These are phyloP conservation scores for Peromyscus leucopus DNA, from an alignment of 2,113 vertebrate species.

Conservation along the genomic window DNA sequence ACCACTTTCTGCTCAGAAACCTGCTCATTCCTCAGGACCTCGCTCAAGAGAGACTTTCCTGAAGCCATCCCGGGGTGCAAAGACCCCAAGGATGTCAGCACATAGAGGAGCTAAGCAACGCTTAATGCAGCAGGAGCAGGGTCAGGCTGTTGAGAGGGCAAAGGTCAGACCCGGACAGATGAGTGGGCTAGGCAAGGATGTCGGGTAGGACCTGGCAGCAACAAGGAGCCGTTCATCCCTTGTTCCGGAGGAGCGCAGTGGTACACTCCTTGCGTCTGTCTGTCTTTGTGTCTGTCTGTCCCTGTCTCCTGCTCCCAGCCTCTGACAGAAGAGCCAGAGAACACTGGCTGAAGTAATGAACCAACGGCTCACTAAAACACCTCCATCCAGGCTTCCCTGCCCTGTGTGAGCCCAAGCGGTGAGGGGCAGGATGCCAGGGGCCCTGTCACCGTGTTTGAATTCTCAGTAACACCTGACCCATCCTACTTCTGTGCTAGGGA, in stretches of 20 bases:
- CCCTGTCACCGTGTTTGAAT: background rate
- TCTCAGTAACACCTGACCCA: background rate
- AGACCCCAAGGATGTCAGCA: background rate
- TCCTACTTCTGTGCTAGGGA: background rate
- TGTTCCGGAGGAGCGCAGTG: background rate
- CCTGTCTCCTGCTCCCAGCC: background rate
- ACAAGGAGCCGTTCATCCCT: background rate
- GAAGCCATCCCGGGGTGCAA: background rate
- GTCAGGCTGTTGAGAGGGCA: background rate
- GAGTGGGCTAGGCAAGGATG: background rate
- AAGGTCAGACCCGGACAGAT: background rate
- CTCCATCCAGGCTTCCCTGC: background rate
- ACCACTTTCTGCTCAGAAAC: conserved; percentile 8
- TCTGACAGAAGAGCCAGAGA: background rate
- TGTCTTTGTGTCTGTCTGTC: background rate
- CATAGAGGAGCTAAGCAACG: background rate
- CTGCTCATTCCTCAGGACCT: background rate
- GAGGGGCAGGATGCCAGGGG: background rate
- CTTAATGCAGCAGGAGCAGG: background rate
- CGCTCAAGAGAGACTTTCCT: background rate
- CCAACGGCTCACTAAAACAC: background rate
- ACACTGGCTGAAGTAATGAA: background rate
- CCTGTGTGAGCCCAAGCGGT: background rate
- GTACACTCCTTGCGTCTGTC: background rate
- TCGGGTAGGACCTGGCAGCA: background rate